Evolutionary conservation across 1,140 invertebrate genomes (phyloP).

Genomic region (Condylostylus longicornis): DNA sequence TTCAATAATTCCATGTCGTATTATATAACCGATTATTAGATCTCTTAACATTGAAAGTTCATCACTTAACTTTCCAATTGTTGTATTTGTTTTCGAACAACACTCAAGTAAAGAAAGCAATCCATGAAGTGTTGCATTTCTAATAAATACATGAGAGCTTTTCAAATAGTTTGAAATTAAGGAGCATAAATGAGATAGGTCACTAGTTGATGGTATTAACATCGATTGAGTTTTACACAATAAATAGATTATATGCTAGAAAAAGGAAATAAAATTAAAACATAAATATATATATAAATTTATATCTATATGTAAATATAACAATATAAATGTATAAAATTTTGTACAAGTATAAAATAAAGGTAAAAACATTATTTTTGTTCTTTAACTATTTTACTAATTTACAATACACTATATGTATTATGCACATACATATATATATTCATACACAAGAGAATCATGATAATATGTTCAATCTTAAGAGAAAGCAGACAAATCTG

Average conservation of each 20-base stretch:
- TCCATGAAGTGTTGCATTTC: conserved; percentile 54
- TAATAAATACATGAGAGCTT: conserved; percentile 40
- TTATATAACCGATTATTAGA: conserved; percentile 50
- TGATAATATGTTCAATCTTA: no score
- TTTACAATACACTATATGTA: no score
- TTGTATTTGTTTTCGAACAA: conserved; percentile 39
- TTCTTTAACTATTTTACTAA: no score
- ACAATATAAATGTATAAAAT: no score
- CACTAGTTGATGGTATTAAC: conserved; percentile 23
- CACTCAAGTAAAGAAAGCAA: conserved; percentile 62
- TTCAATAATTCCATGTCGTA: conserved; percentile 43
- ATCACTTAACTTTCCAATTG: conserved; percentile 38
- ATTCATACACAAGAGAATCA: no score
- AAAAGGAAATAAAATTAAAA: no score
- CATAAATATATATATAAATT: no score
- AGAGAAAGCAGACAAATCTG: no score
- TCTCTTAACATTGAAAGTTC: conserved; percentile 45
- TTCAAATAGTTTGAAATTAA: conserved; percentile 37
- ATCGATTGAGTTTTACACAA: conserved; percentile 28
- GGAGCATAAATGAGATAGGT: conserved; percentile 22
- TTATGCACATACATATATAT: no score
- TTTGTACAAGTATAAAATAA: background rate
- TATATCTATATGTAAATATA: no score
- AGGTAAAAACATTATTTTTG: background rate
- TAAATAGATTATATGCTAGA: conserved; percentile 28